Percentiles rank a stretch among this genome's conserved stretches.
Evolutionary conservation across 1,140 invertebrate genomes (phyloP).

Genomic region (Periplaneta americana): DNA sequence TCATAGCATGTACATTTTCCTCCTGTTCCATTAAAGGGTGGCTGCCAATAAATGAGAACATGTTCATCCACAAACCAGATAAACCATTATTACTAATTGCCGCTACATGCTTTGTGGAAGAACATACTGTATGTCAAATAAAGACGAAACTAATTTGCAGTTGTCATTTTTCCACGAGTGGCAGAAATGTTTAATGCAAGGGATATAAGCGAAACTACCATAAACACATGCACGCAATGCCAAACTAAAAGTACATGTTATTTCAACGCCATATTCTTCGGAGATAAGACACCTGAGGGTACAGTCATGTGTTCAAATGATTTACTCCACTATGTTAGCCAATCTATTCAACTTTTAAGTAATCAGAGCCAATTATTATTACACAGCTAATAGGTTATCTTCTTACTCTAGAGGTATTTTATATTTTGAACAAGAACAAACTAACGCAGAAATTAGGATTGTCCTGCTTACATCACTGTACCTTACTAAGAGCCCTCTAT

Average conservation of each 20-base stretch:
- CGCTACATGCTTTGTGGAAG: background rate
- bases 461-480: background rate
- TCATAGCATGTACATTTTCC: background rate
- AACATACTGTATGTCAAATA: background rate
- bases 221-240: background rate
- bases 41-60: background rate
- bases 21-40: too few relatives aligned
- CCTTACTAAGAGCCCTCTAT: background rate
- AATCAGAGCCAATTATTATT: background rate
- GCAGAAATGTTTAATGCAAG: background rate
- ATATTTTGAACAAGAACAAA: background rate
- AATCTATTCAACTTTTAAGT: too few relatives aligned
- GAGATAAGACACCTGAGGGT: background rate
- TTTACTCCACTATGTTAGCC: too few relatives aligned
- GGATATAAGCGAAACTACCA: background rate
- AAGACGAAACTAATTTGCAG: background rate
- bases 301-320: background rate
- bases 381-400: background rate
- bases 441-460: background rate
- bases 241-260: background rate
- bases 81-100: too few relatives aligned
- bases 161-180: background rate
- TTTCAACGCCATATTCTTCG: background rate
- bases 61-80: too few relatives aligned
- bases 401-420: background rate